Percentiles rank a stretch among this genome's conserved stretches.
phyloP scores from a whole-genome alignment of 53 echinoderm and acorn worm genomes.

The Paelopatides confundens region DNA sequence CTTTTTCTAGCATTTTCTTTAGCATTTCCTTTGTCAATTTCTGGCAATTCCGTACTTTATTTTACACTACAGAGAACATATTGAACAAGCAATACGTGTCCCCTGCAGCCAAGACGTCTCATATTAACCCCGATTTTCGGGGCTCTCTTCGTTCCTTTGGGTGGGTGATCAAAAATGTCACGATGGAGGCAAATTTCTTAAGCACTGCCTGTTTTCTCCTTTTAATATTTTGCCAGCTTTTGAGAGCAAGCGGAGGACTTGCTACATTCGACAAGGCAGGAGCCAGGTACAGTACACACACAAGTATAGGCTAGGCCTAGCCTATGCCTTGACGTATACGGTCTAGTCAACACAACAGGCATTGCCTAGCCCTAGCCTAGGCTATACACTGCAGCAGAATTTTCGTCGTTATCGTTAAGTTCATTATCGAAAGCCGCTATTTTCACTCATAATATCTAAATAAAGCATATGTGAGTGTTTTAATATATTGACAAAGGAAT shows the following conservation, averaged over 20 bases:
- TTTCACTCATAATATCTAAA: too few species aligned
- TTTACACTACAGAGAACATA: not conserved
- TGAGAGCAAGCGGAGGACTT: constrained; percentile 4
- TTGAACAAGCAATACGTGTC: not conserved
- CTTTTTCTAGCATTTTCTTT: too few species aligned
- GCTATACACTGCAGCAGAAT: too few species aligned
- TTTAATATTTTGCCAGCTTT: not conserved
- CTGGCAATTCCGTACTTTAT: not conserved
- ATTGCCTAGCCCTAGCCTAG: too few species aligned
- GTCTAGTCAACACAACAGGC: too few species aligned
- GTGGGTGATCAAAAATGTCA: constrained; percentile 33
- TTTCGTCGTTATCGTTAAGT: too few species aligned
- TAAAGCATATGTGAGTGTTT: too few species aligned
- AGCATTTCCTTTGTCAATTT: not conserved
- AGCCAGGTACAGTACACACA: not conserved
- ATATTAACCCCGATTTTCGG: constrained; percentile 26
- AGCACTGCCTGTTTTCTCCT: constrained; percentile 1
- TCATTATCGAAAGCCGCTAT: too few species aligned
- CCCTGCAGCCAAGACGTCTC: not conserved
- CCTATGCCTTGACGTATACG: too few species aligned
- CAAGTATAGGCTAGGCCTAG: not conserved
- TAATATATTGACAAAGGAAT: too few species aligned
- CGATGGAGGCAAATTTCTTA: not conserved
- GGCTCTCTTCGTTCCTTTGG: not conserved
- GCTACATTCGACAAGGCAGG: constrained; percentile 4